A percentile compares a stretch with the other conserved stretches of the same genome.
Evolutionary conservation across 1,140 invertebrate genomes (phyloP).

Genomic region (Dendroctonus valens): DNA sequence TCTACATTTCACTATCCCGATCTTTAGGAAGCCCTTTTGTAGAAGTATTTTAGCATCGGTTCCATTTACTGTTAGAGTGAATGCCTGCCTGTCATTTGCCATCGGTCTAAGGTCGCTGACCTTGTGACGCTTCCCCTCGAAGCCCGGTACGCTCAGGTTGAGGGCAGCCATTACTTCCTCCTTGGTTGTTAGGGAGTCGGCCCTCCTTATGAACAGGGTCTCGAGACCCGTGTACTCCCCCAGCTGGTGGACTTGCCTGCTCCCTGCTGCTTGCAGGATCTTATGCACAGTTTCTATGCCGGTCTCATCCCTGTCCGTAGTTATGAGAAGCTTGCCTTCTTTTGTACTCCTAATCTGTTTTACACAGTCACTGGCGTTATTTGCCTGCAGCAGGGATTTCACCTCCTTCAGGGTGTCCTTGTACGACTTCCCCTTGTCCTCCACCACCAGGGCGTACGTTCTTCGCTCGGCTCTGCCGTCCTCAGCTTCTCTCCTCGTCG

Average conservation of each 20-base stretch:
- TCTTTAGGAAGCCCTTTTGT: not conserved
- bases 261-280: not conserved
- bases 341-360: not conserved
- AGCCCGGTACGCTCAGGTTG: not conserved
- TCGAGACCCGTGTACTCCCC: not conserved
- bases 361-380: not conserved
- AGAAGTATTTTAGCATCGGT: not conserved
- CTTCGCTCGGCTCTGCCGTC: not conserved
- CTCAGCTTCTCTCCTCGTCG: not conserved
- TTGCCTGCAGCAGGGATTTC: not conserved
- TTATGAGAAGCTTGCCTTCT: not conserved
- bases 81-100: not conserved
- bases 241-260: not conserved
- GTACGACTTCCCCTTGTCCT: too few relatives aligned
- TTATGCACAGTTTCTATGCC: not conserved
- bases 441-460: not conserved
- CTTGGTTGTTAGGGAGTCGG: not conserved
- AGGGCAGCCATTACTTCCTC: conserved; percentile 1
- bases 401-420: not conserved
- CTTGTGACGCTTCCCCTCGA: not conserved
- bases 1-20: conserved; percentile 6
- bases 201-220: not conserved
- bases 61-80: not conserved
- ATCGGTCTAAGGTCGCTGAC: not conserved
- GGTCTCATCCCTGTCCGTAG: not conserved